Evolutionary conservation across 1,140 invertebrate species (phyloP), one percentile per base, ranked within the genome.

Genomic region (Himalopsyche phryganea): DNA sequence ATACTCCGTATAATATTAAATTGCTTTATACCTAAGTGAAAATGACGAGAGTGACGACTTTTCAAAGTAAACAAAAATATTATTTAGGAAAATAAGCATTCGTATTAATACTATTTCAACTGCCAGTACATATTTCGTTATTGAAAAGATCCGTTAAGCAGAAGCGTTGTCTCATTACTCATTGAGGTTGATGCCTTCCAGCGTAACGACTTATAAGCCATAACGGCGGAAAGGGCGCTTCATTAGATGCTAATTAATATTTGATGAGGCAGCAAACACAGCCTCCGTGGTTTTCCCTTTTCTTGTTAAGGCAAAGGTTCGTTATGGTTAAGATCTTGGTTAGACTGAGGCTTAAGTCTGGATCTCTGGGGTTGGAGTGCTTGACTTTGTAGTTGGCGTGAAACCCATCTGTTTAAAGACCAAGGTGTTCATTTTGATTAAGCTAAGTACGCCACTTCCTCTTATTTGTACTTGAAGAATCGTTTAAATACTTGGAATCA

Each of bases 201-300:
- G 28, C 23, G 42, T 23, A 45, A 13, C 46, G 36, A 23, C 44
- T 53, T 40, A 33, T 48, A 60, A 47, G 41, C 58, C 50, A 15
- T 41, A 48, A 40, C 28, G 18, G 51, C 38, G n/a, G 46, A 42
- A 33, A 40, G 44, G 58, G 47, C 41, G 51, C 58, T 60, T 60
- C 58, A 60, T 60, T 60, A 60, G 45, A 60, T 60, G 51, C 58
- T 60, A 60, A 60, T 60, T 60, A 60, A 60, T 60, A 55, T 60
- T 60, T 55, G 58, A 60, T 60, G 58, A 60, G 58, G 35, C 51
- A 28, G 46, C 51, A 45, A 53, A 53, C 51, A 18, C 42, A 42
- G 50, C 41, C 48, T 42, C 15, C 42, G 42, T n/a, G 50, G 35
- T 20, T 14, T 48, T 36, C 40, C 32, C 50, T 49, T n/a, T 42